Evolutionary conservation across 1,140 invertebrate species (phyloP).

Genomic region (Grapholita molesta): DNA sequence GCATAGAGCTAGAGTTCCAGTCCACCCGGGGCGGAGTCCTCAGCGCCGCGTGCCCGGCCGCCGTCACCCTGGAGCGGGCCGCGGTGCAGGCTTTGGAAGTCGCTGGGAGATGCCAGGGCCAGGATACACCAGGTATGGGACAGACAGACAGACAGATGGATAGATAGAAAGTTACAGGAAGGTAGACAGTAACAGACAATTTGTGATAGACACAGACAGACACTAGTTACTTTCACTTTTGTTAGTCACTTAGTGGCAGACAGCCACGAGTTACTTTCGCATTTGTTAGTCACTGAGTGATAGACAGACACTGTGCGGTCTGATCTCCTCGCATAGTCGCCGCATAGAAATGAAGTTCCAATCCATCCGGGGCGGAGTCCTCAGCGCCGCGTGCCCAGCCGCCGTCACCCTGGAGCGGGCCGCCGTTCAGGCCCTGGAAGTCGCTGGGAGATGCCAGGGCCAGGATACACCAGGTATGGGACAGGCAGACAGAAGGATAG

Average conservation of each 20-base stretch:
- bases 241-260: too few relatives aligned
- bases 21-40: constrained; percentile 42
- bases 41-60: constrained; percentile 43
- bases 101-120: constrained; percentile 31
- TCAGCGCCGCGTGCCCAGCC: constrained; percentile 47
- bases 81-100: constrained; percentile 32
- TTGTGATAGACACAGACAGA: too few relatives aligned
- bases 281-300: too few relatives aligned
- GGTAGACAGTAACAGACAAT: too few relatives aligned
- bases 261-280: too few relatives aligned
- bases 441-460: constrained; percentile 30
- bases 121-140: too few relatives aligned
- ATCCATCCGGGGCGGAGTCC: constrained; percentile 38
- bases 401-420: constrained; percentile 44
- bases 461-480: too few relatives aligned
- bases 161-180: too few relatives aligned
- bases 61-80: constrained; percentile 43
- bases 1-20: constrained; percentile 41
- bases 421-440: constrained; percentile 32
- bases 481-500: too few relatives aligned
- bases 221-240: too few relatives aligned
- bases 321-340: constrained; percentile 40
- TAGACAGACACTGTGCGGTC: constrained; percentile 26
- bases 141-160: too few relatives aligned
- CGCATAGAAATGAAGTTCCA: constrained; percentile 43